phyloP scores from a whole-genome alignment of 2,888 invertebrate species.

The Cantharis rustica region DNA sequence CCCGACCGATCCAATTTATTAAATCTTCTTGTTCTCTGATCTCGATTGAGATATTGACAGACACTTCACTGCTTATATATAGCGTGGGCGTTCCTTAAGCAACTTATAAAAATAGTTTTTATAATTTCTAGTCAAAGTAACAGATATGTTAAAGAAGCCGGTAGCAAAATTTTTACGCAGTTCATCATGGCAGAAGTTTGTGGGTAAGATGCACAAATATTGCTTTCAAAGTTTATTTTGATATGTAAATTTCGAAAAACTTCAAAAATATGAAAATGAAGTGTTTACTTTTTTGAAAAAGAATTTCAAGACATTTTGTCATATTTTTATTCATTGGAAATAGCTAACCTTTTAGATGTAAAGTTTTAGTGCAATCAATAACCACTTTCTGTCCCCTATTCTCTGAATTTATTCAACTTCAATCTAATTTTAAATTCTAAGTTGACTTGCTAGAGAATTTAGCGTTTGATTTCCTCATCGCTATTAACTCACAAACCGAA shows the following conservation, averaged over 20 bases:
- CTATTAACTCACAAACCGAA: neutral
- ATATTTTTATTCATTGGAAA: neutral
- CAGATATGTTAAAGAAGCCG: neutral
- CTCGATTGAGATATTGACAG: neutral
- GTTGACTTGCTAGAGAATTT: neutral
- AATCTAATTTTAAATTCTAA: constrained; percentile 3
- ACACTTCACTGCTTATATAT: neutral
- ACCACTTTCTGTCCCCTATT: neutral
- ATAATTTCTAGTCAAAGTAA: neutral
- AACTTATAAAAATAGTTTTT: neutral
- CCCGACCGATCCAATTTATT: neutral
- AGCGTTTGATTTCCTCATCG: neutral
- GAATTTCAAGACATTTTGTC: neutral
- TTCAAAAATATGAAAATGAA: neutral
- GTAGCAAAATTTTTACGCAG: neutral
- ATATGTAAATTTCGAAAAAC: neutral
- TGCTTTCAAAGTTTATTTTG: neutral
- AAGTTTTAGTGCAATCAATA: constrained; percentile 1
- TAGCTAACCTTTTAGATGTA: neutral
- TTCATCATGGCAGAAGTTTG: neutral
- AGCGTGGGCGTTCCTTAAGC: neutral
- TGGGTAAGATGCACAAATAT: neutral
- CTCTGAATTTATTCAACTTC: neutral
- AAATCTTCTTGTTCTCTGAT: neutral
- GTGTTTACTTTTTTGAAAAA: neutral